A percentile compares a stretch with the other conserved stretches of the same genome.
These are phyloP conservation scores for Sibirionetta formosa DNA, from an alignment of 2,797 vertebrate species.

Conservation along the genomic window DNA sequence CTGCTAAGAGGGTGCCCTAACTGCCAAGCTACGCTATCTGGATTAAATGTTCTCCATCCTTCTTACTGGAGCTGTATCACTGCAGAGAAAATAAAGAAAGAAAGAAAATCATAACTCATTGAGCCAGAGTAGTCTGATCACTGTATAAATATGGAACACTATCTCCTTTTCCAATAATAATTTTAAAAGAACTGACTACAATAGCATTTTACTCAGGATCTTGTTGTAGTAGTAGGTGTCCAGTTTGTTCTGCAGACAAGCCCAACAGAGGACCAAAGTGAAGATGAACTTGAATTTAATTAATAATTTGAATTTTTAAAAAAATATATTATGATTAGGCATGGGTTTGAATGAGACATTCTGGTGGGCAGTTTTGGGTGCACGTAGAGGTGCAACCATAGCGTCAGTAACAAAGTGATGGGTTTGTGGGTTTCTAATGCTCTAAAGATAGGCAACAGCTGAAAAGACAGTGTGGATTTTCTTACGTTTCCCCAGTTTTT, in stretches of 20 bases:
- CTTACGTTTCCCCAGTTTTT: not conserved
- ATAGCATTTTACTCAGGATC: accelerated
- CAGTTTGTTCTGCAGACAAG: not conserved
- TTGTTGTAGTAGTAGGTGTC: not conserved
- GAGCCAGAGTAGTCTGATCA: not conserved
- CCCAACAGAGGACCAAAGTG: not conserved
- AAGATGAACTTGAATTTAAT: not conserved
- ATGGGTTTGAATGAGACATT: not conserved
- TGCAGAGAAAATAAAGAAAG: not conserved
- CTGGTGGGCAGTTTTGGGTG: not conserved
- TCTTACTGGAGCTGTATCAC: not conserved
- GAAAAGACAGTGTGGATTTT: not conserved
- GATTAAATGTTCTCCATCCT: not conserved
- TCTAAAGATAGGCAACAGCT: not conserved
- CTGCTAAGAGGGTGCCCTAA: not conserved
- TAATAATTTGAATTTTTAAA: not conserved
- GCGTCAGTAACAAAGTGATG: not conserved
- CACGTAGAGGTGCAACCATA: not conserved
- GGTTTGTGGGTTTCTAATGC: not conserved
- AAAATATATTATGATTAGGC: not conserved
- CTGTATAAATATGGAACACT: not conserved
- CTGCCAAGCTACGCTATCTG: not conserved
- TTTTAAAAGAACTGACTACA: not conserved
- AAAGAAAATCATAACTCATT: not conserved
- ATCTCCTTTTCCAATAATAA: not conserved